phyloP scores from a whole-genome alignment of 2,113 vertebrate species.

The Protobothrops flavoviridis region DNA sequence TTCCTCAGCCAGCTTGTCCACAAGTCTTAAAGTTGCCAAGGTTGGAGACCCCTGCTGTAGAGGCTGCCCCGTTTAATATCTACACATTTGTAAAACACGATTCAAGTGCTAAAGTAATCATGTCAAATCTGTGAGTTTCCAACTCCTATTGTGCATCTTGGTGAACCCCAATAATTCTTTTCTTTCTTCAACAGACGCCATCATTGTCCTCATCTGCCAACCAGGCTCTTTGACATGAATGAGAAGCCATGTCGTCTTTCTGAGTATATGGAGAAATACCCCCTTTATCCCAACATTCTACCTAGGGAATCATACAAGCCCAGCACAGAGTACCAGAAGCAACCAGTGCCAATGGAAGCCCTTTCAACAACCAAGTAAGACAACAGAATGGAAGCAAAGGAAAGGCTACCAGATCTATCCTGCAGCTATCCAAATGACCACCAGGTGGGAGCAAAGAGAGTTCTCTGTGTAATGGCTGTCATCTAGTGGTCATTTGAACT shows the following conservation, averaged over 20 bases:
- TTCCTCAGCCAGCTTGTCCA: no score
- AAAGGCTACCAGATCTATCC: not conserved
- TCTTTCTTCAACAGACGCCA: constrained; percentile 58
- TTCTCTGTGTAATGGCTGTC: not conserved
- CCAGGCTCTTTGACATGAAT: constrained; percentile 49
- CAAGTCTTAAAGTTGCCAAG: no score
- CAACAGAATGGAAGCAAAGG: not conserved
- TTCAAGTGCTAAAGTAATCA: not conserved
- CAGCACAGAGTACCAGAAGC: constrained; percentile 1
- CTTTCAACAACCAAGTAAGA: constrained; percentile 63
- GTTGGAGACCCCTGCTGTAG: not conserved
- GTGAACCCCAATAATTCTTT: not conserved
- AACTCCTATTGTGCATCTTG: not conserved
- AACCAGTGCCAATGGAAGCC: constrained; percentile 54
- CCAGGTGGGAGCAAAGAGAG: not conserved
- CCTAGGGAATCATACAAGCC: constrained; percentile 65
- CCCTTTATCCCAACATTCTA: constrained; percentile 27
- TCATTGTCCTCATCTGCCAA: constrained; percentile 61
- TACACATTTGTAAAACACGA: not conserved
- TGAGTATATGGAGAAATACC: constrained; percentile 65
- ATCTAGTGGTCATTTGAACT: not conserved
- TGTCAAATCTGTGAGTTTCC: not conserved
- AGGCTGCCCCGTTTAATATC: not conserved
- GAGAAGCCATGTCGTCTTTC: constrained; percentile 63
- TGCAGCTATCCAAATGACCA: not conserved